These are phyloP conservation scores for Epizoanthus rinbou DNA, from an alignment of 92 coral and sea anemone species.

Conservation along the genomic window DNA sequence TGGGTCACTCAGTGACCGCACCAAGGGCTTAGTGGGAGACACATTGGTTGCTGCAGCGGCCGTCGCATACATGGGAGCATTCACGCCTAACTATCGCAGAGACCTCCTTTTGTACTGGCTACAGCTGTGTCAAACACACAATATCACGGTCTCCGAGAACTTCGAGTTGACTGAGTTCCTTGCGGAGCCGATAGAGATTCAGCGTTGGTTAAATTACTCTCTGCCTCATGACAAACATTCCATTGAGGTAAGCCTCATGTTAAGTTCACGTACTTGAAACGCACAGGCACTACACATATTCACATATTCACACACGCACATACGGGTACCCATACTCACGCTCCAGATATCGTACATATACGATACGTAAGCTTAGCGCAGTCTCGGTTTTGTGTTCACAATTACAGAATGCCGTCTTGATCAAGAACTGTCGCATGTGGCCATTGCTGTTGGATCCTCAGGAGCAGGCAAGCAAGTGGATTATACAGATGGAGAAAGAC, in stretches of 20 bases:
- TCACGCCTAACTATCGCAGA: conserved; percentile 75
- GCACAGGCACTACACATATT: not conserved
- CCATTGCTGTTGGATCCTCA: conserved; percentile 96
- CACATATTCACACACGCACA: not conserved
- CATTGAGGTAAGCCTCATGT: conserved; percentile 48
- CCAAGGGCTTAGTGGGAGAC: conserved; percentile 81
- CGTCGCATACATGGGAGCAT: conserved; percentile 87
- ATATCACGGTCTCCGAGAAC: conserved; percentile 72
- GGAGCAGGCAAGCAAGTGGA: conserved; percentile 95
- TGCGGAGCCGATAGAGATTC: conserved; percentile 84
- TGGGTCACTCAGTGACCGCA: conserved; percentile 55
- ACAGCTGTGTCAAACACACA: conserved; percentile 65
- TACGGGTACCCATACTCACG: too few species aligned
- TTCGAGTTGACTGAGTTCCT: conserved; percentile 91
- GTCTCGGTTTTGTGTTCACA: not conserved
- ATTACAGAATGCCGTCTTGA: conserved; percentile 75
- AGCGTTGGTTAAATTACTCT: conserved; percentile 81
- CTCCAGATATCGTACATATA: too few species aligned
- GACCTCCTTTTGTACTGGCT: conserved; percentile 78
- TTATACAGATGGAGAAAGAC: conserved; percentile 79
- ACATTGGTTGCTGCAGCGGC: conserved; percentile 88
- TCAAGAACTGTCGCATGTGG: conserved; percentile 93
- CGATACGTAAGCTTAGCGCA: too few species aligned
- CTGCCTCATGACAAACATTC: conserved; percentile 89
- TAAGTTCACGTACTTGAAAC: not conserved